Conservation (phyloP, 2,113 vertebrate species). For the Panurus biarmicus region DNA sequence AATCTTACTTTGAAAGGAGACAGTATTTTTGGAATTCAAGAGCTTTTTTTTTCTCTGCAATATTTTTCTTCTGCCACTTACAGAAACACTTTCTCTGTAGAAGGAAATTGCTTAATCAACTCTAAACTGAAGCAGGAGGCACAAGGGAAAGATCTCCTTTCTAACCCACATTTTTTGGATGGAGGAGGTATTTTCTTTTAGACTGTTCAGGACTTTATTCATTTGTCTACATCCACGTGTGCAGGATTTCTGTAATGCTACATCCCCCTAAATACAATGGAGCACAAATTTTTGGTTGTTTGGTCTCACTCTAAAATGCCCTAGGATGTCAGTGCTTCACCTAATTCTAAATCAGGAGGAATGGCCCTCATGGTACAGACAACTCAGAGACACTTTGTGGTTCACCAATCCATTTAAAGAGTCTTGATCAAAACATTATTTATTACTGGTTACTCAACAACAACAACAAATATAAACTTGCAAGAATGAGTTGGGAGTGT, state of each 20-base stretch:
- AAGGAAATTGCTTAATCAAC: not conserved
- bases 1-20: constrained; percentile 22
- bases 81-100: not conserved
- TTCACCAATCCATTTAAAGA: not conserved
- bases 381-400: not conserved
- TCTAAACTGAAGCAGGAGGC: not conserved
- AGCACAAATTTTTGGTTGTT: not conserved
- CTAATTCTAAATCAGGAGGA: not conserved
- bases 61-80: not conserved
- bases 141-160: not conserved
- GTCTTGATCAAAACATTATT: not conserved
- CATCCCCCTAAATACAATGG: not conserved
- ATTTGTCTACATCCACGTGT: not conserved
- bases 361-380: not conserved
- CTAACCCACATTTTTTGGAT: not conserved
- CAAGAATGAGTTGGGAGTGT: not conserved
- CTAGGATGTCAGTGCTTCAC: not conserved
- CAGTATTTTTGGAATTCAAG: not conserved
- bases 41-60: not conserved
- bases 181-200: not conserved
- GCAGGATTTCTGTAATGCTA: not conserved
- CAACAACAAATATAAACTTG: not conserved
- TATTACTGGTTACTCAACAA: not conserved
- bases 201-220: not conserved
- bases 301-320: not conserved